A percentile compares a stretch with the other conserved stretches of the same genome.
Conservation (phyloP, 2,888 invertebrate genomes). For the Mythimna loreyi region DNA sequence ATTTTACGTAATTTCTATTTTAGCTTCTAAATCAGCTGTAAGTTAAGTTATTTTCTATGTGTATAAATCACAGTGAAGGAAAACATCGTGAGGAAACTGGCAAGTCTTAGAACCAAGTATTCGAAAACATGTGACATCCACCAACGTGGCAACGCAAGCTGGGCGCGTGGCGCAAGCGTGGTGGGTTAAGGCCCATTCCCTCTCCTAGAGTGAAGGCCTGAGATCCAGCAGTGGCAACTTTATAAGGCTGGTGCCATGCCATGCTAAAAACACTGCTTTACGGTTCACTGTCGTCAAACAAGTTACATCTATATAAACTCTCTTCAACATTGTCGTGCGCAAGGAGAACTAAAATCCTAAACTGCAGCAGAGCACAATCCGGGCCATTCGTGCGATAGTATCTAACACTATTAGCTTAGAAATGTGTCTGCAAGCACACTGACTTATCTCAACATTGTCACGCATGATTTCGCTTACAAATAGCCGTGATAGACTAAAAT, state of each 20-base stretch:
- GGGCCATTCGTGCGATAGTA: slow-evolving; percentile 36
- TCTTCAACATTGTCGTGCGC: background rate
- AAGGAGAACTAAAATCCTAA: slow-evolving; percentile 6
- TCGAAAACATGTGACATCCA: no score
- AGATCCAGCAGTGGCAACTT: no score
- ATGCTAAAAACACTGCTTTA: background rate
- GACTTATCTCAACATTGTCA: slow-evolving; percentile 17
- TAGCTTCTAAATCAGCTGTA: background rate
- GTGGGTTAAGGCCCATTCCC: no score
- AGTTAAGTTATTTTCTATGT: no score
- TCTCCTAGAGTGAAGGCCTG: no score
- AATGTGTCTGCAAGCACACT: slow-evolving; percentile 37
- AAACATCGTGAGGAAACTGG: no score
- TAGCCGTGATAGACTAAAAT: slow-evolving; percentile 31
- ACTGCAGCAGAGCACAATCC: slow-evolving; percentile 20
- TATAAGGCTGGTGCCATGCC: no score
- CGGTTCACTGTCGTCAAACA: background rate
- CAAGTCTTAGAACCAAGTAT: no score
- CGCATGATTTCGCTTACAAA: slow-evolving; percentile 47
- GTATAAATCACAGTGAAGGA: no score
- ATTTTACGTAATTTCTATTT: slow-evolving; percentile 13
- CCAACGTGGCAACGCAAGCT: no score
- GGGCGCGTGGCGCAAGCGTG: no score
- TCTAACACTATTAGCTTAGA: slow-evolving; percentile 40
- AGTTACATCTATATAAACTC: background rate